Evolutionary conservation across 2,113 vertebrate genomes (phyloP).

Genomic region (Callopanchax toddi): DNA sequence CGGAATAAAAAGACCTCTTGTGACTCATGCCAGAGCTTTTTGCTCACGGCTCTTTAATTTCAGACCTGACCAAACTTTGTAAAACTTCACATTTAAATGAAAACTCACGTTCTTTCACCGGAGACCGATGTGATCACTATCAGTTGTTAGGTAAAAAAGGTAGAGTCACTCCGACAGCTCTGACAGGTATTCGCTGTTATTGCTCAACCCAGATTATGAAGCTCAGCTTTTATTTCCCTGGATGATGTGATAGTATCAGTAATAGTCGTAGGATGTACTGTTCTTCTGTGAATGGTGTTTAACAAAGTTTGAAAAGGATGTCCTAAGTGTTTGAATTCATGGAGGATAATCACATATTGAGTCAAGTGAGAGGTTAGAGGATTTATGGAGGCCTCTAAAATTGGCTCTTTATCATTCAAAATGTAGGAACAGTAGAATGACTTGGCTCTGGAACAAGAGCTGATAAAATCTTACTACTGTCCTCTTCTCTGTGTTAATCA

Average conservation of each 20-base stretch:
- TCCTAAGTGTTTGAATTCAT: background rate
- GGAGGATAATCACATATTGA: background rate
- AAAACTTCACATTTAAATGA: background rate
- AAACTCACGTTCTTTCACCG: background rate
- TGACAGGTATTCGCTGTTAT: background rate
- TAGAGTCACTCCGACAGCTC: background rate
- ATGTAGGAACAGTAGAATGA: background rate
- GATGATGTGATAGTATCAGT: slow-evolving; percentile 2
- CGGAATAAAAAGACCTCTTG: background rate
- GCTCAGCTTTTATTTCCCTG: slow-evolving; percentile 17
- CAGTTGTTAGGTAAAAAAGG: slow-evolving; percentile 1
- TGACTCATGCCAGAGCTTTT: background rate
- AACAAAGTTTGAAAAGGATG: slow-evolving; percentile 2
- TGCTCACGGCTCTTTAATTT: background rate
- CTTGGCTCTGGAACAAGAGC: background rate
- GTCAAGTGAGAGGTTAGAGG: background rate
- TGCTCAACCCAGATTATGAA: background rate
- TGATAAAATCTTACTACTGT: background rate
- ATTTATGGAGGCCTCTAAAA: background rate
- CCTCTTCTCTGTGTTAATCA: no score
- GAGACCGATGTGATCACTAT: background rate
- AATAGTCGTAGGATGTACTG: background rate
- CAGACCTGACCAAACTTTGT: background rate
- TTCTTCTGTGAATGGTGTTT: background rate
- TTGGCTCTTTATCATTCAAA: slow-evolving; percentile 1